Conservation (phyloP, 2,113 vertebrate genomes). For the Neodon shergylaensis region DNA sequence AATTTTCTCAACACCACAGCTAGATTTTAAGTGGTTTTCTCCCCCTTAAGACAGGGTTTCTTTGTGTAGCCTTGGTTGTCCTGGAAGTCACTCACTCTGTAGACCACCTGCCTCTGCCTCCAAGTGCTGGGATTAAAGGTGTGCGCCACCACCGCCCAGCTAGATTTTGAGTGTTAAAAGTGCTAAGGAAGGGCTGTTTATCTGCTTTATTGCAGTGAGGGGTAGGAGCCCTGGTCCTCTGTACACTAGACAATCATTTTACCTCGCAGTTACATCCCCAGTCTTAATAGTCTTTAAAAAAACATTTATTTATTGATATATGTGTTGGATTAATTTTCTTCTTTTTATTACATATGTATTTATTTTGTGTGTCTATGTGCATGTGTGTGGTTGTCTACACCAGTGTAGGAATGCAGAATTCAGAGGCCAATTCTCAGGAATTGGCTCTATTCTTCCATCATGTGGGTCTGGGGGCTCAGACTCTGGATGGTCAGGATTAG, state of each 20-base stretch:
- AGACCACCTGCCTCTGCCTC: background rate
- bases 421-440: too few species aligned
- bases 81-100: background rate
- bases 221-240: too few species aligned
- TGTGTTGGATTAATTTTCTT: background rate
- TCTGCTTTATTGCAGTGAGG: background rate
- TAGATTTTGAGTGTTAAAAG: background rate
- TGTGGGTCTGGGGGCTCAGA: background rate
- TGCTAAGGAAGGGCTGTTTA: background rate
- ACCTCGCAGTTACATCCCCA: background rate
- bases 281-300: background rate
- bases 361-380: background rate
- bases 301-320: background rate
- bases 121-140: background rate
- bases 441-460: background rate
- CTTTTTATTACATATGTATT: background rate
- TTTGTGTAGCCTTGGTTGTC: background rate
- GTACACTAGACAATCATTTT: too few species aligned
- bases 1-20: background rate
- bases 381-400: background rate
- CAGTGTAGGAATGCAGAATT: background rate
- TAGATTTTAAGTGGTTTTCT: background rate
- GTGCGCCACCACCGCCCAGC: background rate
- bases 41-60: background rate
- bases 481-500: background rate